Evolutionary conservation across 2,113 vertebrate species (phyloP).

Genomic region (Deroptyus accipitrinus): DNA sequence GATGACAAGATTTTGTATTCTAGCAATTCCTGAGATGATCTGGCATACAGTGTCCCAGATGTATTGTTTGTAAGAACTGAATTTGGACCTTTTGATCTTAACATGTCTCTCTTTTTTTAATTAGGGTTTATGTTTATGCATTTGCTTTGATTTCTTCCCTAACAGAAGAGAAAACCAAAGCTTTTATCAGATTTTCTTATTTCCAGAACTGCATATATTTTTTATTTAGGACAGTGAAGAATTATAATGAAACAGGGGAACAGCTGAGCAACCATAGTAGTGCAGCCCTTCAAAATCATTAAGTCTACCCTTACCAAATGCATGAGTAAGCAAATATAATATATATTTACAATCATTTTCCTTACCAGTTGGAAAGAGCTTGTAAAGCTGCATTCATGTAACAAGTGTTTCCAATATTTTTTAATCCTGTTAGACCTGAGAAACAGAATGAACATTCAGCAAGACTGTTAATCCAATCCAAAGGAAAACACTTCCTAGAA

Average conservation of each 20-base stretch:
- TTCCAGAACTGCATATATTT: neutral
- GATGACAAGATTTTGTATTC: neutral
- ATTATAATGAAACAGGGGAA: neutral
- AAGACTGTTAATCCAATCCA: neutral
- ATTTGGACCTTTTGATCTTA: neutral
- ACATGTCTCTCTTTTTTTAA: neutral
- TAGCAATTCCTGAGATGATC: neutral
- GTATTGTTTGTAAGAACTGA: neutral
- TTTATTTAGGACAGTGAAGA: neutral
- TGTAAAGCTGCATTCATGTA: conserved; percentile 99
- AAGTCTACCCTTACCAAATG: neutral
- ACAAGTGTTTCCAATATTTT: conserved; percentile 99
- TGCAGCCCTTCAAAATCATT: neutral
- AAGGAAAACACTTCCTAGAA: neutral
- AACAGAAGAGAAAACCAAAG: neutral
- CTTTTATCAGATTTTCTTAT: neutral
- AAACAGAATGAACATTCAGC: conserved; percentile 18
- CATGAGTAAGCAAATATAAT: neutral
- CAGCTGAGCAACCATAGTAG: neutral
- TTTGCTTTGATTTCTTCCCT: neutral
- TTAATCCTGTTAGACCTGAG: conserved; percentile 93
- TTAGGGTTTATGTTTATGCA: neutral
- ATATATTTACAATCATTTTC: neutral
- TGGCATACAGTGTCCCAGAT: neutral
- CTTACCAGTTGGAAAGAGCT: conserved; percentile 98